Evolutionary conservation across 2,888 invertebrate species (phyloP).

Genomic region (Euplexia lucipara): DNA sequence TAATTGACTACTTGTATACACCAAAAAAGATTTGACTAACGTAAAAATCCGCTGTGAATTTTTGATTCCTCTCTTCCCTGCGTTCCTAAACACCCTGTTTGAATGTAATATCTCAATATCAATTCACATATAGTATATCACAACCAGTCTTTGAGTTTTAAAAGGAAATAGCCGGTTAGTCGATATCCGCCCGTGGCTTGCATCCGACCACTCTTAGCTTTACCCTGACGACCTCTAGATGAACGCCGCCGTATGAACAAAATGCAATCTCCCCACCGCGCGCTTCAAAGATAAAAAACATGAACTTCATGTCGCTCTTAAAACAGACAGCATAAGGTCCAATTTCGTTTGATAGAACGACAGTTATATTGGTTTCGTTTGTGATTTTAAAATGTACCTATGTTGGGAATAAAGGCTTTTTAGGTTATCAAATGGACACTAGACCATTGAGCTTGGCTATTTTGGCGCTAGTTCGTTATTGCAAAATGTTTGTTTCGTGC

Average conservation of each 20-base stretch:
- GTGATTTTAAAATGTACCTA: slow-evolving; percentile 72
- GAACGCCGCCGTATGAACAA: slow-evolving; percentile 81
- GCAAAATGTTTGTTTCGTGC: slow-evolving; percentile 34
- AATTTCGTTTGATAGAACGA: slow-evolving; percentile 35
- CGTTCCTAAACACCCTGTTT: too few species aligned
- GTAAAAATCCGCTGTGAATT: too few species aligned
- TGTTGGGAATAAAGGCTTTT: slow-evolving; percentile 67
- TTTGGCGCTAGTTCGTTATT: slow-evolving; percentile 26
- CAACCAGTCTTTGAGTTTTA: background rate
- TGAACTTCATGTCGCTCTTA: slow-evolving; percentile 51
- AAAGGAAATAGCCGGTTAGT: slow-evolving; percentile 48
- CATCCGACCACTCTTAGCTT: slow-evolving; percentile 66
- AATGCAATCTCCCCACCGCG: slow-evolving; percentile 80
- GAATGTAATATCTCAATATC: too few species aligned
- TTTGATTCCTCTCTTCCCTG: too few species aligned
- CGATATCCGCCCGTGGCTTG: slow-evolving; percentile 57
- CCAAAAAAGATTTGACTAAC: too few species aligned
- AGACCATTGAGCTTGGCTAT: slow-evolving; percentile 34
- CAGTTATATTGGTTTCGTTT: slow-evolving; percentile 55
- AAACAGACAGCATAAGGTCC: slow-evolving; percentile 46
- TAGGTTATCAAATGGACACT: slow-evolving; percentile 66
- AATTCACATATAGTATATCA: slow-evolving; percentile 11
- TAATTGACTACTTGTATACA: too few species aligned
- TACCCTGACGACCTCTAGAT: slow-evolving; percentile 75
- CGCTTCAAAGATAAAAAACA: slow-evolving; percentile 75